Evolutionary conservation across 2,888 invertebrate species (phyloP), one percentile per base, ranked within the genome.

Genomic region (Hydraecia micacea): DNA sequence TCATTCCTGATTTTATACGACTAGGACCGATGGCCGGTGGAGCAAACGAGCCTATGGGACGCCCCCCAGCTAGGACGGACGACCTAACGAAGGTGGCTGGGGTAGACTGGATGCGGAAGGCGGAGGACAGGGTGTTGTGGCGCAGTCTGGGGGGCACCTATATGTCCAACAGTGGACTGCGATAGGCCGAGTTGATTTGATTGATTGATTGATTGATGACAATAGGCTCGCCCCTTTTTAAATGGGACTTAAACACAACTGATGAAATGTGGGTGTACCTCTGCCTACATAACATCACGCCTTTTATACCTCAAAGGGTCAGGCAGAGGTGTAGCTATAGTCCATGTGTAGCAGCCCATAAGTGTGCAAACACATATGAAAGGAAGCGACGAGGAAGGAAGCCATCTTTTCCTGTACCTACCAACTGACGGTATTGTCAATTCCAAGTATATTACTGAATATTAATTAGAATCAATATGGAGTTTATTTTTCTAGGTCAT

Each of bases 401-500:
- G 15, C 6, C 58, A 21, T 36, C 49, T 74, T 85, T 84, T 72
- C 84, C 82, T 79, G 65, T 71, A 55, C n/a, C 25, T n/a, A 58
- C 15, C 46, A 46, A 58, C 46, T 46, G 28, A 32, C 25, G 8
- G 18, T 63, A 36, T 15, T 71, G 55, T 62, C 39, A 76, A 69
- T 85, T 79, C 86, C 42, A 32, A 82, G 84, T 79, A 85, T 32
- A 82, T 68, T 69, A 65, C 66, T 25, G 5, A 25, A 42, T 55
- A 42, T 71, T 85, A 82, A 79, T 84, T 69, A 58, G 75, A 82
- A 75, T 13, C 49, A 39, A 15, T 46, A 13, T 42, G 52, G 18
- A 25, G 52, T 55, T 75, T 87, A 87, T 87, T 88, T 87, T 85
- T 87, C 83, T 87, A 81, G 87, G 87, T 81, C 87, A 87, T 65